Evolutionary conservation across 1,140 invertebrate species (phyloP).

Genomic region (Proctacanthus coquilletti): DNA sequence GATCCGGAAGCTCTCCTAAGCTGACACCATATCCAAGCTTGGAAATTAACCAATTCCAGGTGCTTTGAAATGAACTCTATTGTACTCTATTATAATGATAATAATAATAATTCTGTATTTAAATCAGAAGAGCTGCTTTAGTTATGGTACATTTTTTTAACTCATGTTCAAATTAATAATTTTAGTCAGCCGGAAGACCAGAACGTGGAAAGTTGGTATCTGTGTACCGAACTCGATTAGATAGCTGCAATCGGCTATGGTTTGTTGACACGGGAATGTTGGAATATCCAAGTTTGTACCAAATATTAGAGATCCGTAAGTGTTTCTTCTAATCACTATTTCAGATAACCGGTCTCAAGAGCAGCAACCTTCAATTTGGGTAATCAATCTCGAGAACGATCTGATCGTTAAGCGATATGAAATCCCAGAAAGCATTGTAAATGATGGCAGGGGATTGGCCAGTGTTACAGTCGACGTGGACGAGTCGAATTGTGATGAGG

Average conservation of each 20-base stretch:
- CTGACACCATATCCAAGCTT: slow-evolving; percentile 47
- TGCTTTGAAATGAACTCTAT: neutral
- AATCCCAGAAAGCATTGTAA: slow-evolving; percentile 20
- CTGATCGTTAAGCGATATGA: slow-evolving; percentile 19
- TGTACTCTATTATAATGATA: neutral
- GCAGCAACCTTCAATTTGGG: slow-evolving; percentile 42
- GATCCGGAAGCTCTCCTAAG: slow-evolving; percentile 32
- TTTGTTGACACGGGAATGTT: slow-evolving; percentile 50
- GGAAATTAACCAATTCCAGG: slow-evolving; percentile 36
- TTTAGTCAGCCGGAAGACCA: too few relatives aligned
- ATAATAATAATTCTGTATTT: neutral
- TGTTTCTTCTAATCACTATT: slow-evolving; percentile 10
- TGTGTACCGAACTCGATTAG: slow-evolving; percentile 48
- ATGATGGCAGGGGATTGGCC: slow-evolving; percentile 35
- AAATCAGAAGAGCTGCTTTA: slow-evolving; percentile 3
- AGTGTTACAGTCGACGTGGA: slow-evolving; percentile 48
- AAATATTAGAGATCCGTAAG: neutral
- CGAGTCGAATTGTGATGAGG: slow-evolving; percentile 39
- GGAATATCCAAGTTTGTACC: slow-evolving; percentile 16
- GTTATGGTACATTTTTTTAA: neutral
- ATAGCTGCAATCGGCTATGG: slow-evolving; percentile 54
- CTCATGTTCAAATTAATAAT: neutral
- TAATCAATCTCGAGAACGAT: slow-evolving; percentile 47
- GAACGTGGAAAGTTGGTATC: slow-evolving; percentile 35
- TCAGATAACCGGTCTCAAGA: slow-evolving; percentile 38